Evolutionary conservation across 2,797 vertebrate species (phyloP), one percentile per base, ranked within the genome.

Genomic region (Cossypha polioptera): DNA sequence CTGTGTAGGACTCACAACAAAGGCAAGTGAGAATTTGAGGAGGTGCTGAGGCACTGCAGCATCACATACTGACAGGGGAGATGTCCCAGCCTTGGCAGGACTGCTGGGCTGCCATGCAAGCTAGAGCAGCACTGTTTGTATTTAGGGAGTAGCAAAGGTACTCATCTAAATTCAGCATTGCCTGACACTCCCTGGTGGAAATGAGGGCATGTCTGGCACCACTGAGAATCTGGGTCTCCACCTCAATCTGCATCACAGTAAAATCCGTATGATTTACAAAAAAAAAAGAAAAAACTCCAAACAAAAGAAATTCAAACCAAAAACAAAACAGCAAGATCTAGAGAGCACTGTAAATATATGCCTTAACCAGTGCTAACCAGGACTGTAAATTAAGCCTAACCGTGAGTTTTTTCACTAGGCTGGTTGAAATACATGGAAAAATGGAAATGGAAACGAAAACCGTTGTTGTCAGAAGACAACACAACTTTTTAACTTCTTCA

Each of bases 91-190:
- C 62, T 81, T 20, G 25, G 31, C 0, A 1, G 58, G 11, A 48
- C 16, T 65, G 25, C 3, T 28, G 35, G 20, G 24, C 16, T 57
- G 19, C 13, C 3, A 2, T 0, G 3, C 13, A 73, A 54, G 8
- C n/a, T 38, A 11, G 9, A 88, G 69, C 48, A 51, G 33, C 43
- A 19, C 19, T 28, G 43, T 36, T 42, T 28, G 7, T 11, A 5
- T 66, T 29, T 18, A 43, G 51, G 43, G 45, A 85, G 35, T 2
- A 75, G 55, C 31, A 40, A 58, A 90, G 17, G 28, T 7, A 55
- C n/a, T 31, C 31, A 12, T 48, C 16, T 17, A 84, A 81, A 93
- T 22, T 38, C 38, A 48, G 62, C 1, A 1, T 4, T 78, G 54
- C 66, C 58, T 66, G 66, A 47, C 36, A 22, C 58, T 66, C 58